Conservation (phyloP, 2,888 invertebrate species). For the Strigamia transsilvanica region DNA sequence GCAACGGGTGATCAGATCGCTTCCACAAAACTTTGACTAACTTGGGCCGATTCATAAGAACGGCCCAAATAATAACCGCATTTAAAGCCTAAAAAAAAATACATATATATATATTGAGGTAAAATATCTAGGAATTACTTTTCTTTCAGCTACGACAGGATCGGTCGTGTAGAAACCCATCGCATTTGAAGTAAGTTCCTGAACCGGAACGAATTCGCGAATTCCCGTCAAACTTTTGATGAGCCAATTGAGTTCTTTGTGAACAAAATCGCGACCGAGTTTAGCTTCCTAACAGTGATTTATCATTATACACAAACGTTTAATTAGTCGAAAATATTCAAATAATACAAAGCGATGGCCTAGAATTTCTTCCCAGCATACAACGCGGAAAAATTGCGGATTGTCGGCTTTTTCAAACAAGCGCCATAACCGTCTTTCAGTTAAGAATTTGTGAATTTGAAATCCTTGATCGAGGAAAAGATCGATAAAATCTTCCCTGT, state of each 20-base stretch:
- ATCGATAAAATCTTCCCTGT: slow-evolving; percentile 63
- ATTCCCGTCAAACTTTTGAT: slow-evolving; percentile 56
- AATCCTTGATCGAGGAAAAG: slow-evolving; percentile 63
- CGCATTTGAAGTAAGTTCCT: slow-evolving; percentile 51
- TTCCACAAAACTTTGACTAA: slow-evolving; percentile 63
- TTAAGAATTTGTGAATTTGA: slow-evolving; percentile 62
- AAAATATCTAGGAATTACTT: slow-evolving; percentile 5
- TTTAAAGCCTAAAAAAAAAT: slow-evolving; percentile 60
- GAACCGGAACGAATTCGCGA: slow-evolving; percentile 55
- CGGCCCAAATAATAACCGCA: slow-evolving; percentile 62
- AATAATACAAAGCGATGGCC: slow-evolving; percentile 58
- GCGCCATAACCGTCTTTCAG: slow-evolving; percentile 56
- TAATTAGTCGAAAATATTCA: neutral
- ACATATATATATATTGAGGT: neutral
- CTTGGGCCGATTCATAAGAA: slow-evolving; percentile 61
- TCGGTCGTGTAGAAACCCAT: slow-evolving; percentile 52
- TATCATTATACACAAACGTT: neutral
- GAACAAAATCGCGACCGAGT: slow-evolving; percentile 56
- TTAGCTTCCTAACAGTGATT: slow-evolving; percentile 50
- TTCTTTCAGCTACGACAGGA: slow-evolving; percentile 51
- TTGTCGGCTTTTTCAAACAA: slow-evolving; percentile 61
- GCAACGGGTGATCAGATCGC: slow-evolving; percentile 62
- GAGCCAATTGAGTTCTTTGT: slow-evolving; percentile 57
- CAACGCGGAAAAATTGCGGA: slow-evolving; percentile 62
- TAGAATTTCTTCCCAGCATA: slow-evolving; percentile 62